phyloP scores from a whole-genome alignment of 2,113 vertebrate species.

The Alouatta palliata region DNA sequence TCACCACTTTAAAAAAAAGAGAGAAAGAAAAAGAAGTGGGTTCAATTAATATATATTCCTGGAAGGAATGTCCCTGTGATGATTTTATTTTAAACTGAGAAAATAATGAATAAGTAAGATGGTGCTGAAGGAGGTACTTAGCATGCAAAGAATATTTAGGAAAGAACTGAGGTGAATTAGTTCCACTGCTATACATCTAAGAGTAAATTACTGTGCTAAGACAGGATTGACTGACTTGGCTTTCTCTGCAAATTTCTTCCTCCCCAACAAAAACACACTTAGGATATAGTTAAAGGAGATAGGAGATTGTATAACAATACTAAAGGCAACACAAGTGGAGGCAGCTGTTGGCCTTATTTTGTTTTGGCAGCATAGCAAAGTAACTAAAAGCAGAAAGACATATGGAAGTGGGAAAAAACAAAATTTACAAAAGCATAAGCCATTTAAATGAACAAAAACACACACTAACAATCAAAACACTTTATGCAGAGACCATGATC shows the following conservation, averaged over 20 bases:
- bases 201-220: background rate
- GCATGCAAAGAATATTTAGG: background rate
- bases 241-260: conserved; percentile 27
- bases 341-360: conserved; percentile 61
- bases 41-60: conserved; percentile 34
- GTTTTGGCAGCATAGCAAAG: conserved; percentile 51
- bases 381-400: conserved; percentile 70
- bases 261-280: background rate
- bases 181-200: background rate
- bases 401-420: background rate
- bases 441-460: conserved; percentile 54
- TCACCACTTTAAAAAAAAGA: background rate
- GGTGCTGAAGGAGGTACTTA: background rate
- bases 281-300: conserved; percentile 40
- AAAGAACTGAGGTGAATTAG: background rate
- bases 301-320: conserved; percentile 20
- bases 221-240: background rate
- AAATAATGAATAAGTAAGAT: conserved; percentile 37
- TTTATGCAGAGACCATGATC: conserved; percentile 28
- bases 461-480: conserved; percentile 44
- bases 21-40: background rate
- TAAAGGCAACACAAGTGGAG: conserved; percentile 17
- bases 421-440: conserved; percentile 44
- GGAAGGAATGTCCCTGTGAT: background rate
- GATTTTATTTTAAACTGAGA: conserved; percentile 50